Percentiles rank a stretch among this genome's conserved stretches.
Conservation (phyloP, 1,140 invertebrate species). For the Aphis craccivora region DNA sequence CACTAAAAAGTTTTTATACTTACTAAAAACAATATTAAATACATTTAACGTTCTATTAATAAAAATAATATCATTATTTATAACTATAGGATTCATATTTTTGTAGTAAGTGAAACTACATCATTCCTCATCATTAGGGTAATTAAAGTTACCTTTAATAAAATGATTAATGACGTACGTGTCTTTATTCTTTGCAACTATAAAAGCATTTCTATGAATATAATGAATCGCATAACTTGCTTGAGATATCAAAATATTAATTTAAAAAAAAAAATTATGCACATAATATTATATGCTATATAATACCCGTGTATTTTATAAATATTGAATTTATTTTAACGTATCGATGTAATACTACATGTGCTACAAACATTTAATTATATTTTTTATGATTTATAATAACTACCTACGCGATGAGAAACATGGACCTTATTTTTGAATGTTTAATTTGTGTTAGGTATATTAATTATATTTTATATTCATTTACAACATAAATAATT, state of each 20-base stretch:
- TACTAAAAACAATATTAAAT: neutral
- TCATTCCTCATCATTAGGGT: constrained; percentile 13
- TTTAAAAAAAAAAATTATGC: no score
- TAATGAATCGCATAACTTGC: neutral
- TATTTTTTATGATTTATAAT: no score
- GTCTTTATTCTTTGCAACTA: neutral
- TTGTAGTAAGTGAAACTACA: neutral
- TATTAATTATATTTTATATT: neutral
- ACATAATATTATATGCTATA: neutral
- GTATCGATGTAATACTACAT: neutral
- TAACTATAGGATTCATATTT: constrained; percentile 1
- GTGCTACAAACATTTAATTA: no score
- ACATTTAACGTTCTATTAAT: neutral
- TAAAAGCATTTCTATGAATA: neutral
- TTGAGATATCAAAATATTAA: neutral
- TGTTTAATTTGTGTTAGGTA: neutral
- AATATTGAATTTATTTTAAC: neutral
- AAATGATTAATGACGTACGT: neutral
- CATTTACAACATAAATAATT: neutral
- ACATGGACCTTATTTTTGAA: neutral
- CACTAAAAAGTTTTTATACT: neutral
- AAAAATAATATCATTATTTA: neutral
- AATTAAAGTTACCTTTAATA: constrained; percentile 8
- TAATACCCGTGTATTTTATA: neutral
- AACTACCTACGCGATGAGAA: neutral